Evolutionary conservation across 2,113 vertebrate species (phyloP).

Genomic region (Andinoacara biseriatus): DNA sequence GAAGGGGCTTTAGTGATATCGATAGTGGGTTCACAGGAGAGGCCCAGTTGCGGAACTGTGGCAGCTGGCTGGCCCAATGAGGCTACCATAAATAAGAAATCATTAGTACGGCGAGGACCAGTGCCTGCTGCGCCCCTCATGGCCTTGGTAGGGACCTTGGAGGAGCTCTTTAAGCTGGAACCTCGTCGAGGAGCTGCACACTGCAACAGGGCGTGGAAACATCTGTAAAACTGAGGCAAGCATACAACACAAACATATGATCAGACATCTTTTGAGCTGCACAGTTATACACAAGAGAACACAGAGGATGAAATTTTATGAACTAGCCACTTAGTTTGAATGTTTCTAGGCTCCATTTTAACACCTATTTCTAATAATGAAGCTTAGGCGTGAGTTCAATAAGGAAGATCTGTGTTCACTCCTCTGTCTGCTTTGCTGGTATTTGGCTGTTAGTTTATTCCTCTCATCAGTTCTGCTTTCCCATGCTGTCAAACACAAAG

Average conservation of each 20-base stretch:
- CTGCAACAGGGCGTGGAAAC: conserved; percentile 78
- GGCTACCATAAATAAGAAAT: conserved; percentile 71
- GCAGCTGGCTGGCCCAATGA: conserved; percentile 56
- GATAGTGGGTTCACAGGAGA: conserved; percentile 37
- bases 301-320: background rate
- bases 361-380: background rate
- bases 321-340: background rate
- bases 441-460: no score
- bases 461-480: no score
- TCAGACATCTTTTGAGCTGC: conserved; percentile 17
- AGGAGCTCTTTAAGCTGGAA: conserved; percentile 73
- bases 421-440: no score
- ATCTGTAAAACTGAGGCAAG: conserved; percentile 83
- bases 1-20: conserved; percentile 36
- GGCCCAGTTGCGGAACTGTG: conserved; percentile 39
- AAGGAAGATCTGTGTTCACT: no score
- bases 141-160: conserved; percentile 67
- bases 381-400: no score
- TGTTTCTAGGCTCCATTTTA: background rate
- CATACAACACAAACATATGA: conserved; percentile 20
- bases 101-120: conserved; percentile 25
- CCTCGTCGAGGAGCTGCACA: conserved; percentile 60
- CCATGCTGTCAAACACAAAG: no score
- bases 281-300: background rate
- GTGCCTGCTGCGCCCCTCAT: conserved; percentile 25